Conservation (phyloP, 2,797 vertebrate species). For the Oreortyx pictus region DNA sequence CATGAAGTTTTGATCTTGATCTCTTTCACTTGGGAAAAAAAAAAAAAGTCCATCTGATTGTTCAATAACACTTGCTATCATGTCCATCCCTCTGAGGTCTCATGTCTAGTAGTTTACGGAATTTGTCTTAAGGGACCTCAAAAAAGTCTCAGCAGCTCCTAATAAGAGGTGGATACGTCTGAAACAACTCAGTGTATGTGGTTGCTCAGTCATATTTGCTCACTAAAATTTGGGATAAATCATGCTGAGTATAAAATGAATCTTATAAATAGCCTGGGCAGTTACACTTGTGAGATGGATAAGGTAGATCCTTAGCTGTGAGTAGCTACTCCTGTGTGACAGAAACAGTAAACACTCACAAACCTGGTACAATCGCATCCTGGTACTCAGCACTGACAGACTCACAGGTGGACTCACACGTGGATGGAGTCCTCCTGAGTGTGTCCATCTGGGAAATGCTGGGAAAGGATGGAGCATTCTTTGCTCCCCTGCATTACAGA, state of each 20-base stretch:
- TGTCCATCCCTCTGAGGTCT: neutral
- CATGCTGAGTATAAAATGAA: neutral
- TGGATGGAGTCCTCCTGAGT: neutral
- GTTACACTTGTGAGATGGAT: neutral
- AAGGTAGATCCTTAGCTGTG: neutral
- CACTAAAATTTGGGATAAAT: neutral
- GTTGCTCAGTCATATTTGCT: neutral
- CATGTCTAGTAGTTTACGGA: neutral
- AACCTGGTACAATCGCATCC: neutral
- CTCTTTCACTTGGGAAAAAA: neutral
- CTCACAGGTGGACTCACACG: too few species aligned
- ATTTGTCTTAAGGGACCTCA: neutral
- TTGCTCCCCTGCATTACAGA: neutral
- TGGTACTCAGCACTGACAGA: rapidly evolving
- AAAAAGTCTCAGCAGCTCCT: neutral
- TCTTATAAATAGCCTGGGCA: neutral
- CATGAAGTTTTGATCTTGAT: neutral
- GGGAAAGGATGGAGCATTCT: neutral
- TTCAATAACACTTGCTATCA: neutral
- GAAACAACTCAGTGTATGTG: neutral
- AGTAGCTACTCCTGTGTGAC: neutral
- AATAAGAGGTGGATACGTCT: neutral
- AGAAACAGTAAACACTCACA: neutral
- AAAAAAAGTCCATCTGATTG: neutral
- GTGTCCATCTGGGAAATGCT: rapidly evolving